phyloP scores from a whole-genome alignment of 2,797 vertebrate genomes.

The Hypotaenidia philippensis region DNA sequence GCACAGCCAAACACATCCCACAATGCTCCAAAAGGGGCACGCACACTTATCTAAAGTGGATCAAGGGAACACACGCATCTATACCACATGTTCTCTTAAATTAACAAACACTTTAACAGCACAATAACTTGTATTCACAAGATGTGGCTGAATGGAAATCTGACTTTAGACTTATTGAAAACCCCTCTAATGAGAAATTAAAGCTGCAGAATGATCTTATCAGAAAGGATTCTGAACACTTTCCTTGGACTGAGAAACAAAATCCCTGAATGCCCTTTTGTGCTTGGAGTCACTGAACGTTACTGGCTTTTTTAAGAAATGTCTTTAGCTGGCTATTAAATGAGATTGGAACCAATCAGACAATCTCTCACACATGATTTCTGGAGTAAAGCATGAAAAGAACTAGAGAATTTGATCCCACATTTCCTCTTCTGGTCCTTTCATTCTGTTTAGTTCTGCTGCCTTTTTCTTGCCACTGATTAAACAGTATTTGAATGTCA shows the following conservation, averaged over 20 bases:
- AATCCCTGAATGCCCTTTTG: conserved; percentile 78
- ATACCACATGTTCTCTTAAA: conserved; percentile 65
- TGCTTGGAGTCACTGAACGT: conserved; percentile 37
- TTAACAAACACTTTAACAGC: conserved; percentile 59
- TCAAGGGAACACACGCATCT: conserved; percentile 33
- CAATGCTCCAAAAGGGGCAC: not conserved
- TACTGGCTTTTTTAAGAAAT: conserved; percentile 46
- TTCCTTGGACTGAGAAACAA: conserved; percentile 73
- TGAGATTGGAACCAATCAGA: conserved; percentile 62
- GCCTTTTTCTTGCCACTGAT: not conserved
- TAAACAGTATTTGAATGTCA: conserved; percentile 13
- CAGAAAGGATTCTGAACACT: conserved; percentile 30
- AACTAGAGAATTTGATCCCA: conserved; percentile 45
- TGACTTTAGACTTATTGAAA: conserved; percentile 70
- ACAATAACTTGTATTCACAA: conserved; percentile 78
- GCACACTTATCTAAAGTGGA: conserved; percentile 70
- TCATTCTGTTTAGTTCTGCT: conserved; percentile 22
- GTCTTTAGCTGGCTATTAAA: conserved; percentile 61
- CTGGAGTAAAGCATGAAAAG: conserved; percentile 50
- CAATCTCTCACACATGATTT: conserved; percentile 53
- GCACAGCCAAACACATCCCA: not conserved
- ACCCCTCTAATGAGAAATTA: conserved; percentile 76
- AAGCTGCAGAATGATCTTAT: conserved; percentile 73
- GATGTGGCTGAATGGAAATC: conserved; percentile 55
- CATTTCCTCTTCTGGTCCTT: conserved; percentile 33